phyloP scores from a whole-genome alignment of 2,113 vertebrate genomes.

The Platichthys flesus region DNA sequence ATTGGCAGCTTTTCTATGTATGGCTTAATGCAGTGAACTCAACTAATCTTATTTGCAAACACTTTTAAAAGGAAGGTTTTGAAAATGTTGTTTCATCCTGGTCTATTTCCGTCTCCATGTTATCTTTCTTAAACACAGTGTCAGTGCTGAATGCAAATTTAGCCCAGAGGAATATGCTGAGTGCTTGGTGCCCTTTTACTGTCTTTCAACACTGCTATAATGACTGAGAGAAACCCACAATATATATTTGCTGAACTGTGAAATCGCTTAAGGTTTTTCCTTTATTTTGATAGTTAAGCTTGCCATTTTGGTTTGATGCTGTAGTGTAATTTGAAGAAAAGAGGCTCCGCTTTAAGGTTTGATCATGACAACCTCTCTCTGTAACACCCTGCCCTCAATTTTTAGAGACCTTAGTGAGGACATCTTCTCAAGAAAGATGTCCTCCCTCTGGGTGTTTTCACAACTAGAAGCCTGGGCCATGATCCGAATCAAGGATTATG shows the following conservation, averaged over 20 bases:
- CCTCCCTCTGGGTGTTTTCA: no score
- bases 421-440: background rate
- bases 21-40: conserved; percentile 11
- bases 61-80: conserved; percentile 20
- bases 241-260: conserved; percentile 54
- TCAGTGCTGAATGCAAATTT: conserved; percentile 57
- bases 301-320: conserved; percentile 60
- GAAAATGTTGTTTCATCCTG: conserved; percentile 30
- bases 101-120: conserved; percentile 48
- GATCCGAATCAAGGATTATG: no score
- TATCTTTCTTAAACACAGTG: conserved; percentile 39
- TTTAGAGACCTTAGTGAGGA: conserved; percentile 10
- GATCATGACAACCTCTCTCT: conserved; percentile 8
- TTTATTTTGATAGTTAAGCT: conserved; percentile 63
- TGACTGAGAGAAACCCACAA: conserved; percentile 56
- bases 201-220: conserved; percentile 64
- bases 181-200: conserved; percentile 42
- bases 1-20: conserved; percentile 27
- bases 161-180: conserved; percentile 54
- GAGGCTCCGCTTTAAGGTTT: conserved; percentile 24
- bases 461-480: no score
- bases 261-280: conserved; percentile 53
- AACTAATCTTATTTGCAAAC: conserved; percentile 21
- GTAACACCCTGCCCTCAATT: background rate
- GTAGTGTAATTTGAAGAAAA: conserved; percentile 37